Conservation (phyloP, 2,888 invertebrate species). For the Nymphalis c-album region DNA sequence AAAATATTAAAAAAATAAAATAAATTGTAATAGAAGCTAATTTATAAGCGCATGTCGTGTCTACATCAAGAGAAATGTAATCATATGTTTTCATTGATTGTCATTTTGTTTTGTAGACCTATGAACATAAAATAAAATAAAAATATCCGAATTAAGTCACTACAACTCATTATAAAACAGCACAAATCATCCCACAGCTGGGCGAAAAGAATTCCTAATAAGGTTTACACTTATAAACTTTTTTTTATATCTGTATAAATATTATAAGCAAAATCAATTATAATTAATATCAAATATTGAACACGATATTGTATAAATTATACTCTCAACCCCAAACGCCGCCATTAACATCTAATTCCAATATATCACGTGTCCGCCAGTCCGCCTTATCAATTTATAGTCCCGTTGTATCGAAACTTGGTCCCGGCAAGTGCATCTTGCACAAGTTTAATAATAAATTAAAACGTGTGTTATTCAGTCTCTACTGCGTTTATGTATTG, state of each 20-base stretch:
- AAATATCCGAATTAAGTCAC: too few species aligned
- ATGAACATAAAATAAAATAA: too few species aligned
- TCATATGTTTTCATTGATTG: too few species aligned
- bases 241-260: neutral
- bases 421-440: conserved; percentile 60
- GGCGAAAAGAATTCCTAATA: too few species aligned
- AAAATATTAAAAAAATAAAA: too few species aligned
- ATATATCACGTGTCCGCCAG: conserved; percentile 45
- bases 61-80: too few species aligned
- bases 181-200: too few species aligned
- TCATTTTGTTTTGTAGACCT: too few species aligned
- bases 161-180: too few species aligned
- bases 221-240: too few species aligned
- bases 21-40: too few species aligned
- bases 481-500: conserved; percentile 30
- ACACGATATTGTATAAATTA: conserved; percentile 1
- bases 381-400: conserved; percentile 73
- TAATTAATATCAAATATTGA: neutral
- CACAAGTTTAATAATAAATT: conserved; percentile 75
- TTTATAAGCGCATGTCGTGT: too few species aligned
- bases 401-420: conserved; percentile 72
- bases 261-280: neutral
- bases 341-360: conserved; percentile 44
- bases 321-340: neutral
- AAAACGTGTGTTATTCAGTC: conserved; percentile 65